Conservation (phyloP, 2,113 vertebrate species). For the Motacilla tschutschensis region DNA sequence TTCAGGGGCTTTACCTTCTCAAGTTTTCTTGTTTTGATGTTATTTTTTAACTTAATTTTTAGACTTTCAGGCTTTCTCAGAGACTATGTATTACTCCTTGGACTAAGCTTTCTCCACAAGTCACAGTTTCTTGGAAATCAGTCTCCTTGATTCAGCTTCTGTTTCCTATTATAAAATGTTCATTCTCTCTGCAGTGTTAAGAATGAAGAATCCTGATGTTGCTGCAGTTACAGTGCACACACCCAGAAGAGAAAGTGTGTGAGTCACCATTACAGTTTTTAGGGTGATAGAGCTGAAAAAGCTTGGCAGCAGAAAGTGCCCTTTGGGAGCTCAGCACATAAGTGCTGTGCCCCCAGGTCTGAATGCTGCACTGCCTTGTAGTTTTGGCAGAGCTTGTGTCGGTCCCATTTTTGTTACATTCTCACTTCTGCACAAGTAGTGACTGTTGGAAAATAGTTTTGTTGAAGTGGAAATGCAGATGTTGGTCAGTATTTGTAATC, state of each 20-base stretch:
- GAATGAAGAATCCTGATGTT: neutral
- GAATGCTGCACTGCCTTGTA: rapidly evolving
- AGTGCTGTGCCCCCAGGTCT: neutral
- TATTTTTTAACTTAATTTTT: neutral
- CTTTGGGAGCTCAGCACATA: neutral
- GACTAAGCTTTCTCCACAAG: neutral
- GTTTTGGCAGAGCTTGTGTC: neutral
- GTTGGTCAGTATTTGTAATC: neutral
- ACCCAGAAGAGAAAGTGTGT: neutral
- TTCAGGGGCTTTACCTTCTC: neutral
- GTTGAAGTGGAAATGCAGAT: neutral
- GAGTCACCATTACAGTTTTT: neutral
- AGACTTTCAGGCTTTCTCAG: neutral
- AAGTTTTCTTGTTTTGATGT: neutral
- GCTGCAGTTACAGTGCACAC: neutral
- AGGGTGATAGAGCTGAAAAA: neutral
- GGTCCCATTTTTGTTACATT: neutral
- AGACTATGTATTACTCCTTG: neutral
- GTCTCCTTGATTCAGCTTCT: neutral
- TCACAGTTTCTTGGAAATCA: neutral
- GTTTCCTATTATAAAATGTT: neutral
- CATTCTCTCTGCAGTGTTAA: neutral
- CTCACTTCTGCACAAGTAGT: neutral
- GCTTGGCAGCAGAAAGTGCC: neutral
- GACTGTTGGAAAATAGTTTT: neutral